These are phyloP conservation scores for Caenorhabditis sinica DNA, from an alignment of 2,888 invertebrate genomes.

Conservation along the genomic window DNA sequence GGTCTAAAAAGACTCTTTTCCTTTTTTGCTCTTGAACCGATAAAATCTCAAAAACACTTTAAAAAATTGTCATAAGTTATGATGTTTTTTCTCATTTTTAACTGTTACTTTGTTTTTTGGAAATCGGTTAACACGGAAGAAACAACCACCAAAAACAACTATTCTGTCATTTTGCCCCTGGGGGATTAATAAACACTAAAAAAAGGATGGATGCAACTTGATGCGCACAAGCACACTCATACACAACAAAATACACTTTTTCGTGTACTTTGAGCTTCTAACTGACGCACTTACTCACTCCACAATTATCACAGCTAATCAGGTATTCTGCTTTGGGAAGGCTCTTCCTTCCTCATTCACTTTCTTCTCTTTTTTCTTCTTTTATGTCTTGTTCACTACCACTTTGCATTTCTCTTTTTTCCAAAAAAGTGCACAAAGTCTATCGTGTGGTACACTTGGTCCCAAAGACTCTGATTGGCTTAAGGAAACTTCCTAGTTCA, in stretches of 20 bases:
- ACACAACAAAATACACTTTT: slow-evolving; percentile 54
- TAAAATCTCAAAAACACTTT: slow-evolving; percentile 43
- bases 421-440: slow-evolving; percentile 27
- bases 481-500: not conserved
- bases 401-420: slow-evolving; percentile 38
- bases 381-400: slow-evolving; percentile 21
- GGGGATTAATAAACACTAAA: slow-evolving; percentile 52
- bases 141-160: slow-evolving; percentile 31
- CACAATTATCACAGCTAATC: slow-evolving; percentile 63
- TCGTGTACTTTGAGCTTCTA: slow-evolving; percentile 47
- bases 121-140: slow-evolving; percentile 36
- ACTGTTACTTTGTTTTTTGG: slow-evolving; percentile 3
- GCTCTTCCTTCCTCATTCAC: slow-evolving; percentile 38
- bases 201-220: slow-evolving; percentile 53
- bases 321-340: slow-evolving; percentile 56
- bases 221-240: slow-evolving; percentile 16
- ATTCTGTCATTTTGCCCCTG: slow-evolving; percentile 35
- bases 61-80: slow-evolving; percentile 16
- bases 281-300: slow-evolving; percentile 44
- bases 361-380: slow-evolving; percentile 22
- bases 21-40: not conserved
- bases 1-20: not conserved
- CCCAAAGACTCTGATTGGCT: slow-evolving; percentile 15
- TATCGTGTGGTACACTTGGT: slow-evolving; percentile 16
- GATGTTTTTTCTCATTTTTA: not conserved